Conservation (phyloP, 2,113 vertebrate species). For the Odobenus rosmarus region DNA sequence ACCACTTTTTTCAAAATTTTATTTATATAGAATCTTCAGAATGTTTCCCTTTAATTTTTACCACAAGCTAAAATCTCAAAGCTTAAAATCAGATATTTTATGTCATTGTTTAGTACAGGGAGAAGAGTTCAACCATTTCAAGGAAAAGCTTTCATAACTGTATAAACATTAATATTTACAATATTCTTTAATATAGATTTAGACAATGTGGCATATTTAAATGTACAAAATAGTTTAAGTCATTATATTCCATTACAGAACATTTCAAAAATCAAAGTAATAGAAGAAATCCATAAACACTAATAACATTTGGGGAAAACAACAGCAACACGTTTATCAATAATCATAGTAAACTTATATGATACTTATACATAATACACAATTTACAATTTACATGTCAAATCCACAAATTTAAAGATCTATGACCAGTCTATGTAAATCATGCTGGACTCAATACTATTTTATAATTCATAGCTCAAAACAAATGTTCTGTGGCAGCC, state of each 20-base stretch:
- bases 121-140: not conserved
- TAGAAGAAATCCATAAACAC: constrained; percentile 53
- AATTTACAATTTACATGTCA: constrained; percentile 51
- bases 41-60: not conserved
- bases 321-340: not conserved
- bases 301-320: constrained; percentile 30
- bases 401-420: constrained; percentile 36
- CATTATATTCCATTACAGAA: constrained; percentile 51
- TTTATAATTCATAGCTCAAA: constrained; percentile 28
- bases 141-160: constrained; percentile 44
- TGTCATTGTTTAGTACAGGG: not conserved
- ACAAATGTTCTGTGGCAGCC: not conserved
- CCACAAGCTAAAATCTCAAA: not conserved
- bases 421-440: not conserved
- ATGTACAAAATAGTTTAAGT: constrained; percentile 54
- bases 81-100: not conserved
- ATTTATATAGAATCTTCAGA: constrained; percentile 15
- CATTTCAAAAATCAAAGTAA: constrained; percentile 49
- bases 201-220: not conserved
- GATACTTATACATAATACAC: not conserved
- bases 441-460: constrained; percentile 35
- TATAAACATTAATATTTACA: constrained; percentile 63
- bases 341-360: constrained; percentile 16
- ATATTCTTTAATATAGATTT: constrained; percentile 22
- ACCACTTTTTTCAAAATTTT: constrained; percentile 60